Conservation (phyloP, 2,888 invertebrate genomes). For the Odontocerum albicorne region DNA sequence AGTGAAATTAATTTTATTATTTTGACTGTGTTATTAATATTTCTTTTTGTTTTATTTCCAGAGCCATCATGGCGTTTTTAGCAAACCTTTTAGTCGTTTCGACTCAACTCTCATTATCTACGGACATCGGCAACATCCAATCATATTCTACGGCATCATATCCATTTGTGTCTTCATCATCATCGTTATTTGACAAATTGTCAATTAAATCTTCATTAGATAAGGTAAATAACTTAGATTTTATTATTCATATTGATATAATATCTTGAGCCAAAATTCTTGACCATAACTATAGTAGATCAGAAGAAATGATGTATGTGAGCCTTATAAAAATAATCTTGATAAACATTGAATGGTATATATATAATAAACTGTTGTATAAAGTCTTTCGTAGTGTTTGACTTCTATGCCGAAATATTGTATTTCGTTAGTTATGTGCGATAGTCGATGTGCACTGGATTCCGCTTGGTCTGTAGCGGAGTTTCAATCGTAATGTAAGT, state of each 20-base stretch:
- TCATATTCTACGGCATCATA: conserved; percentile 20
- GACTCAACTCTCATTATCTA: conserved; percentile 58
- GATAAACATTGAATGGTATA: too few species aligned
- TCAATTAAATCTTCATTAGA: conserved; percentile 13
- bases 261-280: too few species aligned
- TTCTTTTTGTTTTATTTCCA: conserved; percentile 49
- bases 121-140: conserved; percentile 42
- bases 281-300: too few species aligned
- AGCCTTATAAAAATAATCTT: too few species aligned
- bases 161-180: conserved; percentile 2
- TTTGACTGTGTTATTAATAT: background rate
- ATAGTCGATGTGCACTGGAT: too few species aligned
- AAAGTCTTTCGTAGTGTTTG: too few species aligned
- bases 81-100: conserved; percentile 65
- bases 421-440: too few species aligned
- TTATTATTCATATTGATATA: background rate
- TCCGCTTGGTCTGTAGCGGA: too few species aligned
- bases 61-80: conserved; percentile 82
- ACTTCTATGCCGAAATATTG: too few species aligned
- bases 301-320: too few species aligned
- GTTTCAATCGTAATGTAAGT: too few species aligned
- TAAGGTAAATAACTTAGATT: conserved; percentile 10
- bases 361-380: too few species aligned
- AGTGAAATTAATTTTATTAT: background rate
- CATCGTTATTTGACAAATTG: conserved; percentile 3